Conservation (phyloP, 2,888 invertebrate species). For the Cybosia mesomella region DNA sequence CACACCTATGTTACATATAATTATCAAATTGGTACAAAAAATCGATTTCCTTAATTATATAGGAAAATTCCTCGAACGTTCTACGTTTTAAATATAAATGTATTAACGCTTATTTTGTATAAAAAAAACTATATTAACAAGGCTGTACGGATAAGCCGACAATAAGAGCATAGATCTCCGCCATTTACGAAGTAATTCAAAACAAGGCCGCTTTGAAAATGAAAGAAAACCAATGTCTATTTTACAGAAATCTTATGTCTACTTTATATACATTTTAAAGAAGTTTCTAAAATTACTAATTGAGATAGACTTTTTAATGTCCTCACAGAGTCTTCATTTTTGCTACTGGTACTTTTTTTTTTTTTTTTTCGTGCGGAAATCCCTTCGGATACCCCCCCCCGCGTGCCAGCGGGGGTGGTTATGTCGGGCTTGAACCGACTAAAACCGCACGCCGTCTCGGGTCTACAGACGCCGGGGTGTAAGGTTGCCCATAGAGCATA, state of each 20-base stretch:
- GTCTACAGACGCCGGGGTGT: no score
- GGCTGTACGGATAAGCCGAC: conserved; percentile 31
- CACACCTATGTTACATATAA: not conserved
- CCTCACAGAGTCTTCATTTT: not conserved
- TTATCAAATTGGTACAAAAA: not conserved
- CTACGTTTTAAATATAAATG: conserved; percentile 30
- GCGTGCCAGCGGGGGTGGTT: no score
- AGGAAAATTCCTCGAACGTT: conserved; percentile 12
- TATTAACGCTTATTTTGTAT: conserved; percentile 27
- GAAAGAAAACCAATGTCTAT: conserved; percentile 35
- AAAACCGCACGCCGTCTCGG: no score
- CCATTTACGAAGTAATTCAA: conserved; percentile 46
- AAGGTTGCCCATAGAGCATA: no score
- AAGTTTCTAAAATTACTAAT: conserved; percentile 10
- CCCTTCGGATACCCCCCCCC: no score
- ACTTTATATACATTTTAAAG: conserved; percentile 14
- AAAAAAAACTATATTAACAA: conserved; percentile 36
- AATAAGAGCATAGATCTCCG: conserved; percentile 35
- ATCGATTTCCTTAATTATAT: not conserved
- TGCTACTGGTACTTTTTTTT: not conserved
- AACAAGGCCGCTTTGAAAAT: conserved; percentile 42
- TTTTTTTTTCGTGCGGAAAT: no score
- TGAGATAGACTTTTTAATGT: not conserved
- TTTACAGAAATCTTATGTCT: conserved; percentile 2
- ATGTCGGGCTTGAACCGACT: no score